A percentile compares a stretch with the other conserved stretches of the same genome.
phyloP scores from a whole-genome alignment of 1,140 invertebrate genomes.

The Batillaria attramentaria region DNA sequence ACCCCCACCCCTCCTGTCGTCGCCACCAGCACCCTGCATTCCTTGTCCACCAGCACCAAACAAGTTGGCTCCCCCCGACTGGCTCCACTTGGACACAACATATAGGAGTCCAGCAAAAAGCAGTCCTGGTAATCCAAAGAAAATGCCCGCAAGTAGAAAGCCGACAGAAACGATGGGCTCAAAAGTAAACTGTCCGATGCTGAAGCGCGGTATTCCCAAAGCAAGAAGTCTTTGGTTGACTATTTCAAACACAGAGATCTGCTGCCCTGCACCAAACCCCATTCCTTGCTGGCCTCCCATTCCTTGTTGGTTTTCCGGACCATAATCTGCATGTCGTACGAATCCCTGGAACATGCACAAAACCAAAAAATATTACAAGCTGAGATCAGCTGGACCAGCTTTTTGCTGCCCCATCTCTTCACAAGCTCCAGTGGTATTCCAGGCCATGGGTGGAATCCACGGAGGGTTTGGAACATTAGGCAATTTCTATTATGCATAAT shows the following conservation, averaged over 20 bases:
- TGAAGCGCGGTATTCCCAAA: conserved; percentile 53
- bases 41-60: conserved; percentile 33
- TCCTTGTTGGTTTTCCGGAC: conserved; percentile 29
- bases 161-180: conserved; percentile 60
- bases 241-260: conserved; percentile 52
- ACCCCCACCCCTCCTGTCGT: conserved; percentile 1
- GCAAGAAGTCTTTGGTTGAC: conserved; percentile 56
- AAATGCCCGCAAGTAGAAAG: conserved; percentile 51
- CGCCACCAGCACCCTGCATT: not conserved
- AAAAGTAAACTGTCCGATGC: conserved; percentile 48
- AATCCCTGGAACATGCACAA: conserved; percentile 34
- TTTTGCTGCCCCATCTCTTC: no score
- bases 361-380: not conserved
- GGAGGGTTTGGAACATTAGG: no score
- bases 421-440: no score
- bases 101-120: conserved; percentile 57
- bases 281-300: conserved; percentile 4
- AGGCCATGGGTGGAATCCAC: no score
- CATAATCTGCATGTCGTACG: conserved; percentile 42
- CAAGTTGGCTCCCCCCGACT: conserved; percentile 35
- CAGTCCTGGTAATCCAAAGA: conserved; percentile 58
- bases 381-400: not conserved
- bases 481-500: no score
- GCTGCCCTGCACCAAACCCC: conserved; percentile 33
- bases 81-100: conserved; percentile 50